Conservation (phyloP, 2,113 vertebrate genomes). For the Bubo blakistoni region DNA sequence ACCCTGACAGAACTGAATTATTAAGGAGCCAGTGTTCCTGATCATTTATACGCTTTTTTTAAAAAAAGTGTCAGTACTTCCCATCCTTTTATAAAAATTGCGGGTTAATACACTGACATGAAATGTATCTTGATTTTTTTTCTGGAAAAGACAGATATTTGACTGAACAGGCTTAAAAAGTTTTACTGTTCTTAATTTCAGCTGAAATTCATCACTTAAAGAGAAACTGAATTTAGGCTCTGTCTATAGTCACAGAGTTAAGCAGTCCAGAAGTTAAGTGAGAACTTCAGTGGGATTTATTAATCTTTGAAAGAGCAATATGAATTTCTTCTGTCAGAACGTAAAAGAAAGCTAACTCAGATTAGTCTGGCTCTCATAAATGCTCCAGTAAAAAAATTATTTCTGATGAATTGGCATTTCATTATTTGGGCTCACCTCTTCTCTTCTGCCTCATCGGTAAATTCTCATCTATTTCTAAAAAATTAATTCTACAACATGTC, state of each 20-base stretch:
- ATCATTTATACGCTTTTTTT: background rate
- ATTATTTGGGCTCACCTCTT: background rate
- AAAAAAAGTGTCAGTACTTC: background rate
- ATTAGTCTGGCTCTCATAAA: background rate
- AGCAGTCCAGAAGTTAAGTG: background rate
- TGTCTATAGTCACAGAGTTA: background rate
- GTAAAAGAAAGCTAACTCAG: background rate
- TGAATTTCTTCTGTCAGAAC: background rate
- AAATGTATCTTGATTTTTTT: background rate
- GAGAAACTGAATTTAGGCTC: background rate
- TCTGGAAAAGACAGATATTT: background rate
- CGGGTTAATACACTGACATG: background rate
- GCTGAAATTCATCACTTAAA: background rate
- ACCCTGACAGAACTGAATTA: background rate
- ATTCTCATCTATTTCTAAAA: background rate
- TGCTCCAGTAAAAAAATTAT: background rate
- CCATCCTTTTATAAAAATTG: background rate
- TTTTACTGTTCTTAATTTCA: background rate
- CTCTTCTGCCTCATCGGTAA: background rate
- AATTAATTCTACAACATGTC: background rate
- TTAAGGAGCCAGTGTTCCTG: background rate
- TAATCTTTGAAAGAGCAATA: background rate
- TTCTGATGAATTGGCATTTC: background rate
- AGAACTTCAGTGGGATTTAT: background rate
- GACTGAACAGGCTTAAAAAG: background rate